phyloP scores from a whole-genome alignment of 2,888 invertebrate genomes.

The Acheta domesticus region DNA sequence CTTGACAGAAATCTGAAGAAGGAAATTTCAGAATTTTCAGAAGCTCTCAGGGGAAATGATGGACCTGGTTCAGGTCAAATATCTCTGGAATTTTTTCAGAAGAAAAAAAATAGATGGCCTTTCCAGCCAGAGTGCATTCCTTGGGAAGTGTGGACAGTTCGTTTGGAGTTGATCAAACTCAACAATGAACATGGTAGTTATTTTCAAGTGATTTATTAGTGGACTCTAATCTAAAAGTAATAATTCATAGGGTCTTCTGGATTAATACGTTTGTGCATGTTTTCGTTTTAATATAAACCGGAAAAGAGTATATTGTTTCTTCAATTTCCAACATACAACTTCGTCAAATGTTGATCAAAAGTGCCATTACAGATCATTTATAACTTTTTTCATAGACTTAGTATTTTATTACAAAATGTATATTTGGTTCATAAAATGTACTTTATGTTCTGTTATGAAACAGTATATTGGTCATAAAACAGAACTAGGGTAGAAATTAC shows the following conservation, averaged over 20 bases:
- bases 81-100: conserved; percentile 92
- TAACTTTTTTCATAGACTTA: too few species aligned
- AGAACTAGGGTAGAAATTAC: background rate
- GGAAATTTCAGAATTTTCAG: conserved; percentile 75
- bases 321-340: too few species aligned
- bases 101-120: conserved; percentile 83
- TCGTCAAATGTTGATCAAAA: too few species aligned
- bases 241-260: background rate
- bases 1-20: conserved; percentile 69
- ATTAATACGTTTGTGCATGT: background rate
- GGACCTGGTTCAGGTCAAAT: conserved; percentile 73
- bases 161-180: conserved; percentile 81
- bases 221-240: background rate
- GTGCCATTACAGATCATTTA: too few species aligned
- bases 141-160: conserved; percentile 98
- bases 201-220: background rate
- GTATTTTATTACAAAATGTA: background rate
- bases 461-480: background rate
- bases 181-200: conserved; percentile 69
- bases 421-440: background rate
- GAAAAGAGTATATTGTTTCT: too few species aligned
- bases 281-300: background rate
- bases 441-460: background rate
- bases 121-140: conserved; percentile 89
- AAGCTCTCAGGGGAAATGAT: conserved; percentile 69